Evolutionary conservation across 2,797 vertebrate species (phyloP), one percentile per base, ranked within the genome.

Genomic region (Vultur gryphus): DNA sequence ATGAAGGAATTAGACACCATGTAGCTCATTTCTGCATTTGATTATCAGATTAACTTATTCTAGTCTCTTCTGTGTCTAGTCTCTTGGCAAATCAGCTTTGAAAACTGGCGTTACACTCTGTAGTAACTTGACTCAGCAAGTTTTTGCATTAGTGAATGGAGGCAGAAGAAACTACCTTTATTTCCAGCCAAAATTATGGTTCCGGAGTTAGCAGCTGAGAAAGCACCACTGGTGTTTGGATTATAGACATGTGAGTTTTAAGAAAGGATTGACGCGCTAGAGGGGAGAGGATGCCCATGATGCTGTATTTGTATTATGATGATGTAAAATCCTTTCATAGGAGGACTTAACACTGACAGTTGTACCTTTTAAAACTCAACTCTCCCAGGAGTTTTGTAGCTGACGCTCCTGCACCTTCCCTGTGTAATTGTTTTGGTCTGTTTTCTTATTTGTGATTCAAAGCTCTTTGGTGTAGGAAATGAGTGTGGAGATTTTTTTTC

Each of bases 1-100:
- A 18, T 6, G 6, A 84, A 48, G 31, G 35, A 48, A 23, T 58
- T 48, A 5, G 15, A 62, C 0, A 3, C 25, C 5, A 1, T 7
- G 16, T 73, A 58, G 51, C 26, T 84, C 11, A 16, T 26, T 86
- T 66, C 25, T 86, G 48, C 14, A 19, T 86, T 89, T 85, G 54
- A 9, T 35, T 37, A 12, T 66, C 26, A 31, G 25, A 24, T 91
- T 2, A 59, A 33, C 71, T 65, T 73, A 24, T 86, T 94, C 7
- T 78, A 13, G 35, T 15, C 35, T 80, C 55, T 35, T 71, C 29
- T 48, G 5, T 57, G 18, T 84, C 44, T 67, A 25, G 7, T 72
- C 23, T 55, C 31, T 82, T 85, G 64, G 33, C 24, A 86, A 44
- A 84, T 73, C 16, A 66, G 24, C 43, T 62, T 70, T 93, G 43